These are phyloP conservation scores for Cynopterus brachyotis DNA, from an alignment of 2,113 vertebrate genomes.

Conservation along the genomic window DNA sequence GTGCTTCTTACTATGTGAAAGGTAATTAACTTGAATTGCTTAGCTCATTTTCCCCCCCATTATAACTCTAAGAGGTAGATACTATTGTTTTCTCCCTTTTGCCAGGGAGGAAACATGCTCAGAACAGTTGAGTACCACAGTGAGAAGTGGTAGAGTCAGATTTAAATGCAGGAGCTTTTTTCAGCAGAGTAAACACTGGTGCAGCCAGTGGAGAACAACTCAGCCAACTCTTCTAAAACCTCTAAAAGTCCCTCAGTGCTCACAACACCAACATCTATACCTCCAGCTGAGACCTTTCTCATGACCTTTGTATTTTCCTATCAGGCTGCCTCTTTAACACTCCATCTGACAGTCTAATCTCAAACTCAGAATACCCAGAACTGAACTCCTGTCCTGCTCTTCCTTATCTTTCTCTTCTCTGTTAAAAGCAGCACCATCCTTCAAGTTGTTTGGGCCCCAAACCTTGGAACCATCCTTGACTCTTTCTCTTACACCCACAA, in stretches of 20 bases:
- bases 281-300: neutral
- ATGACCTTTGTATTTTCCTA: neutral
- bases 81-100: too few species aligned
- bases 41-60: too few species aligned
- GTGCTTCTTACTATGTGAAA: too few species aligned
- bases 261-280: too few species aligned
- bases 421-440: neutral
- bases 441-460: neutral
- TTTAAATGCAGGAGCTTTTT: neutral
- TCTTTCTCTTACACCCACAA: neutral
- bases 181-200: neutral
- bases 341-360: neutral
- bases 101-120: too few species aligned
- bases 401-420: neutral
- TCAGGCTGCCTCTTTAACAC: fast-evolving
- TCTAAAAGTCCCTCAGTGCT: neutral
- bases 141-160: neutral
- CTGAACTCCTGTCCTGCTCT: neutral
- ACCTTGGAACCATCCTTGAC: neutral
- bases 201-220: neutral
- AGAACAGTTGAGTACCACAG: too few species aligned
- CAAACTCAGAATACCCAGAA: neutral
- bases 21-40: too few species aligned
- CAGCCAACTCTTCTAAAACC: neutral
- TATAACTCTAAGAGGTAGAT: too few species aligned